phyloP scores from a whole-genome alignment of 2,888 invertebrate genomes.

The Gibbula magus region DNA sequence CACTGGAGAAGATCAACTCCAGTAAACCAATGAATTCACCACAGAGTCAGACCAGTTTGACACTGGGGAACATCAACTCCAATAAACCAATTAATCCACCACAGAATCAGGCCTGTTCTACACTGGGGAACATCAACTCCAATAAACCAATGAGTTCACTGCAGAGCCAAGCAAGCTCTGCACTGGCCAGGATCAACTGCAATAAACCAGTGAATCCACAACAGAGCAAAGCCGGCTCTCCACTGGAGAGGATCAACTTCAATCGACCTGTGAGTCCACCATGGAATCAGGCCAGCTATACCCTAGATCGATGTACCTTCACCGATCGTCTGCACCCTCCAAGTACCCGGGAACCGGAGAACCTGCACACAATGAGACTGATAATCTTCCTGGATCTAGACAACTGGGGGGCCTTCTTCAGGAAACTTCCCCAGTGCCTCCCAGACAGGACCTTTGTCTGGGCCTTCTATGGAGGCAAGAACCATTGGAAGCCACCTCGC shows the following conservation, averaged over 20 bases:
- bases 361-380: slow-evolving; percentile 47
- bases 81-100: neutral
- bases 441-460: slow-evolving; percentile 57
- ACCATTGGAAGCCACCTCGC: slow-evolving; percentile 48
- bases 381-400: slow-evolving; percentile 62
- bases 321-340: too few species aligned
- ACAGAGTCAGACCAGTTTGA: too few species aligned
- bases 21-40: too few species aligned
- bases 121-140: neutral
- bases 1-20: too few species aligned
- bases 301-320: too few species aligned
- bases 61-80: too few species aligned
- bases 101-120: neutral
- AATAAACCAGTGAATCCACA: neutral
- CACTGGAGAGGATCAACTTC: neutral
- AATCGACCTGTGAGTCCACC: neutral
- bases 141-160: too few species aligned
- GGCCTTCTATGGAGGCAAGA: slow-evolving; percentile 55
- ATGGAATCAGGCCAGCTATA: neutral
- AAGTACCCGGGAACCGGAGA: slow-evolving; percentile 24
- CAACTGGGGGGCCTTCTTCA: slow-evolving; percentile 56
- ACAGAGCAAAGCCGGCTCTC: neutral
- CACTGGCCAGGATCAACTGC: neutral
- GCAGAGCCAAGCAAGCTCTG: neutral
- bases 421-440: slow-evolving; percentile 44